Percentiles rank a stretch among this genome's conserved stretches.
phyloP scores from a whole-genome alignment of 1,140 invertebrate genomes.

The Dermatophagoides farinae region DNA sequence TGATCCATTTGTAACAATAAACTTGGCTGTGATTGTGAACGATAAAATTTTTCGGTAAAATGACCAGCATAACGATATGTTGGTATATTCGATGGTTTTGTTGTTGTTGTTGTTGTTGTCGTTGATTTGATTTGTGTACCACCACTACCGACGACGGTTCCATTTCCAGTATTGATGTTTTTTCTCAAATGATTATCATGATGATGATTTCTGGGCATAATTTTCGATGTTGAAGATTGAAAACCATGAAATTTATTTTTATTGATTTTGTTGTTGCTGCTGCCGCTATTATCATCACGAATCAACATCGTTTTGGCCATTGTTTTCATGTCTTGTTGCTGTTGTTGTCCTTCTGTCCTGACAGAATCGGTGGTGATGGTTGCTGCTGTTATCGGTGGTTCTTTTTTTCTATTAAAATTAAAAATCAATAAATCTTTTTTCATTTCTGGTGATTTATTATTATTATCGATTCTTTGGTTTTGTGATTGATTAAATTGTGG shows the following conservation, averaged over 20 bases:
- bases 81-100: neutral
- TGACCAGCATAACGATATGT: constrained; percentile 3
- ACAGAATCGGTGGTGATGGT: neutral
- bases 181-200: no score
- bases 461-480: neutral
- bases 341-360: no score
- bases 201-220: no score
- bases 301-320: no score
- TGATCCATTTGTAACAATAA: neutral
- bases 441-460: neutral
- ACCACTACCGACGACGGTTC: no score
- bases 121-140: neutral
- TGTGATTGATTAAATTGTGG: neutral
- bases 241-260: no score
- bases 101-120: neutral
- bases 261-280: no score
- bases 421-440: neutral
- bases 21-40: constrained; percentile 5
- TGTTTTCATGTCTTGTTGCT: no score
- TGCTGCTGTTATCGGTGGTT: neutral
- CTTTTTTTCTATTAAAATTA: neutral
- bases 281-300: no score
- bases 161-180: neutral
- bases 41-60: constrained; percentile 11
- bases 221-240: no score